phyloP scores from a whole-genome alignment of 2,797 vertebrate species.

The Lepilemur septentrionalis region DNA sequence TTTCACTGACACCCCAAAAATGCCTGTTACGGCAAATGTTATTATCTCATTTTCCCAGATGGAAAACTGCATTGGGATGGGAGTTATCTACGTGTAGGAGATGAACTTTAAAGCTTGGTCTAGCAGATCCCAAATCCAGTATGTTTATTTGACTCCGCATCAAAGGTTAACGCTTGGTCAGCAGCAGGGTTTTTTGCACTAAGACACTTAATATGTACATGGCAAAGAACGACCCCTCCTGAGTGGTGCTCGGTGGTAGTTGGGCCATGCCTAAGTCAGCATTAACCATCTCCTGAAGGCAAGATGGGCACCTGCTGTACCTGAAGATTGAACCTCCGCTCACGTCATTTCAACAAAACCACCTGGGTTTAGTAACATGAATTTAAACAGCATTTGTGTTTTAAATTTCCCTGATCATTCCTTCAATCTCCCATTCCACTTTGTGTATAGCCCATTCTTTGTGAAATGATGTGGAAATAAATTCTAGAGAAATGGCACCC shows the following conservation, averaged over 20 bases:
- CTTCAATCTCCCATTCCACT: not conserved
- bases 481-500: not conserved
- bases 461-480: not conserved
- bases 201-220: fast-evolving
- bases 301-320: fast-evolving
- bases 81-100: not conserved
- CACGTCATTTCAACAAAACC: not conserved
- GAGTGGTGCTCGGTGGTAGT: not conserved
- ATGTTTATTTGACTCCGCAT: not conserved
- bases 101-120: too few relatives aligned
- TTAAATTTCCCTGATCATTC: not conserved
- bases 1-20: not conserved
- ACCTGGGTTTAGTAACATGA: too few relatives aligned
- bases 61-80: not conserved
- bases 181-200: fast-evolving
- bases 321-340: fast-evolving
- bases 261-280: fast-evolving
- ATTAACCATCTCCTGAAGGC: fast-evolving
- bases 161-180: not conserved
- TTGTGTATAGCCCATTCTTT: not conserved
- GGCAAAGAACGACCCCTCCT: not conserved
- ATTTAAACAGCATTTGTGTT: not conserved
- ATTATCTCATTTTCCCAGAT: not conserved
- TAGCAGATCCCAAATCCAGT: fast-evolving
- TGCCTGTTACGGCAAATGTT: not conserved